phyloP scores from a whole-genome alignment of 2,113 vertebrate genomes.

The Anoura caudifer region DNA sequence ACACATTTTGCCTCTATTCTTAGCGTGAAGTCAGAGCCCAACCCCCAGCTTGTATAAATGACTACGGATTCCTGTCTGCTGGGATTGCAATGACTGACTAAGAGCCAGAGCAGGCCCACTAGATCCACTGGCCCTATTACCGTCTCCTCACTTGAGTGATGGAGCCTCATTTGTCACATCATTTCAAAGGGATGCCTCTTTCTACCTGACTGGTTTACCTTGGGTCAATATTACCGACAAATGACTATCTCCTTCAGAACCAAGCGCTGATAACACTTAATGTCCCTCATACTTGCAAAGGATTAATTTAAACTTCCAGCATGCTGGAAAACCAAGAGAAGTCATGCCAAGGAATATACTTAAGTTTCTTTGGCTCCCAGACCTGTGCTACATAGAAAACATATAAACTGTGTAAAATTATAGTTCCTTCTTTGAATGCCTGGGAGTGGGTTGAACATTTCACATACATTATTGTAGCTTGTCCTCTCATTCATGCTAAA shows the following conservation, averaged over 20 bases:
- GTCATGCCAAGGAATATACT: not conserved
- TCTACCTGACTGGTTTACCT: conserved; percentile 55
- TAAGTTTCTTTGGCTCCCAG: not conserved
- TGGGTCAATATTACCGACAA: conserved; percentile 63
- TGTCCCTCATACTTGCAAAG: not conserved
- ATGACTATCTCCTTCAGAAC: conserved; percentile 66
- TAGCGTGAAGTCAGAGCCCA: not conserved
- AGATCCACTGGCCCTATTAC: conserved; percentile 29
- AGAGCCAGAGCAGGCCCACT: not conserved
- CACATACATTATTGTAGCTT: not conserved
- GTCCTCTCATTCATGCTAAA: not conserved
- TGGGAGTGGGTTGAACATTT: not conserved
- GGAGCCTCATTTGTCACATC: conserved; percentile 40
- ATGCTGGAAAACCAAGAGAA: not conserved
- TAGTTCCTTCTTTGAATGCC: not conserved
- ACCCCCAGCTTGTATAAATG: not conserved
- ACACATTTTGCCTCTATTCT: not conserved
- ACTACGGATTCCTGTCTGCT: not conserved
- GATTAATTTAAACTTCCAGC: conserved; percentile 42
- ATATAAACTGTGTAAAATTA: not conserved
- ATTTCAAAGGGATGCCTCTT: conserved; percentile 58
- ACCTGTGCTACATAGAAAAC: not conserved
- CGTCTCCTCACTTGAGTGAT: conserved; percentile 43
- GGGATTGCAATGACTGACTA: not conserved
- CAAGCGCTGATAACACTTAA: conserved; percentile 7